A percentile compares a stretch with the other conserved stretches of the same genome.
These are phyloP conservation scores for Coptotermes formosanus DNA, from an alignment of 1,140 invertebrate species.

Conservation along the genomic window DNA sequence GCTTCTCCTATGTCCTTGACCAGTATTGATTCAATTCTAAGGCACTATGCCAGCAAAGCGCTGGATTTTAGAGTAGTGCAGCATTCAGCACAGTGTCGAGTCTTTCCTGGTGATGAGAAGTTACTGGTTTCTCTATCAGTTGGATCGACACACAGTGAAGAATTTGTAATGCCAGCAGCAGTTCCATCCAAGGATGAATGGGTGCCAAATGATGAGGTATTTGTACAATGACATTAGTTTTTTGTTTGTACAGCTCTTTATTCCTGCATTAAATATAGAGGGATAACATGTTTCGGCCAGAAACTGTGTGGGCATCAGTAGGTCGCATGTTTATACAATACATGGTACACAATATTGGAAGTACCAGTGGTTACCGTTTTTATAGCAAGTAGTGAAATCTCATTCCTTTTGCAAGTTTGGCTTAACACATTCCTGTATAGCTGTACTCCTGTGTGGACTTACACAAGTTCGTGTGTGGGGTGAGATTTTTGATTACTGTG, in stretches of 20 bases:
- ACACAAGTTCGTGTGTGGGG: neutral
- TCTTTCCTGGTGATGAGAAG: slow-evolving; percentile 44
- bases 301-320: no score
- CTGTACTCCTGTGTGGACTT: neutral
- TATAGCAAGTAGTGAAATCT: neutral
- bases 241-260: neutral
- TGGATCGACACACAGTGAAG: slow-evolving; percentile 34
- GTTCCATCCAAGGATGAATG: slow-evolving; percentile 67
- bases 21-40: slow-evolving; percentile 63
- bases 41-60: slow-evolving; percentile 70
- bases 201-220: slow-evolving; percentile 63
- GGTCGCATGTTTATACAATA: no score
- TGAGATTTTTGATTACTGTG: neutral
- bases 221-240: neutral
- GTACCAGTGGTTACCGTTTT: no score
- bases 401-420: no score
- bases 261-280: neutral
- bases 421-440: no score
- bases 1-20: slow-evolving; percentile 45
- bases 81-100: neutral
- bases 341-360: no score
- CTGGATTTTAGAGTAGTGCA: slow-evolving; percentile 64
- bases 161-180: slow-evolving; percentile 64
- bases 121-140: slow-evolving; percentile 35
- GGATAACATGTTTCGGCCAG: no score